Evolutionary conservation across 2,888 invertebrate genomes (phyloP), one percentile per base, ranked within the genome.

Genomic region (Brenthis daphne): DNA sequence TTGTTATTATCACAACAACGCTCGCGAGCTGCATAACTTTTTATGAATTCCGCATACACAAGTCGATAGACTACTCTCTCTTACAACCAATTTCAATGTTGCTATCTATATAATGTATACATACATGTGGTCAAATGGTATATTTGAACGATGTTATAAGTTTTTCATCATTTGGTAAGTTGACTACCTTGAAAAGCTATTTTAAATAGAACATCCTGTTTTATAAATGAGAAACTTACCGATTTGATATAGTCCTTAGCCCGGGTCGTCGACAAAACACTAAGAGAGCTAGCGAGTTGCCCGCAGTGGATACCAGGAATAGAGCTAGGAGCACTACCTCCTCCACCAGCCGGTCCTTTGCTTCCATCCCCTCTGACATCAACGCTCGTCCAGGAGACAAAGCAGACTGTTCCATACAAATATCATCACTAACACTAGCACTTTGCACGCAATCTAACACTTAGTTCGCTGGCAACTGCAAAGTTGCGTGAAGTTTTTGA

Each of bases 221-320:
- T 43, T 43, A 43, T 54, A 20, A 14, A 20, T 24, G 12, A 43
- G 56, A 57, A 80, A 83, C 93, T 90, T 89, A 96, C 96, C 96
- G 94, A 93, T 97, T 96, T 69, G 96, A 96, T 78, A 96, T 95
- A 75, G 96, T 96, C 80, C 96, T 93, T 61, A 96, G 90, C 60
- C 95, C 95, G 64, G 96, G 95, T 76, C 96, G 93, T 78, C 95
- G 93, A 83, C 95, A 94, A 88, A 97, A 96, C 63, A 96, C 95
- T 76, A 96, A 88, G 76, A 97, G 92, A 68, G 96, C 95, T 76
- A 96, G 93, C 61, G 94, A 94, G 84, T 97, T 97, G 79, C 96
- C 95, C 70, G 95, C 93, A 67, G 96, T 93, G 68, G 96, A 96
- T 76, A 95, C 94, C 81, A 94, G 88, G 82, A 95, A 94, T 77